A percentile compares a stretch with the other conserved stretches of the same genome.
phyloP scores from a whole-genome alignment of 2,888 invertebrate genomes.

The Blera fallax region DNA sequence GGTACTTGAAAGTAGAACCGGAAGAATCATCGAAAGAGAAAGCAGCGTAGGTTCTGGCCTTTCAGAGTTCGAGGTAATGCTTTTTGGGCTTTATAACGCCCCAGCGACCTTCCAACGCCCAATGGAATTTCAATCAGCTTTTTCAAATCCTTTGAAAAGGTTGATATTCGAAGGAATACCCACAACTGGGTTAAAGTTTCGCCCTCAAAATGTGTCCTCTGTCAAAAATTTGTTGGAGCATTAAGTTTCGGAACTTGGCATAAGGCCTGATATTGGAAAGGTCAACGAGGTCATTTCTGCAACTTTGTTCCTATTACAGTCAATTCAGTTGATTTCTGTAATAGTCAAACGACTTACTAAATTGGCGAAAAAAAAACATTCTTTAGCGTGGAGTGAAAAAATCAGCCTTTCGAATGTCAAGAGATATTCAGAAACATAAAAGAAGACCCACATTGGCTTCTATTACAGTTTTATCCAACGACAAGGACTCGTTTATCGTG shows the following conservation, averaged over 20 bases:
- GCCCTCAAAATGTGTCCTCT: not conserved
- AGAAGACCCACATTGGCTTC: not conserved
- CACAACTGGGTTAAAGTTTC: not conserved
- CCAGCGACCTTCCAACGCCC: not conserved
- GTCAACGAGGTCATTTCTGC: not conserved
- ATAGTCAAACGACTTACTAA: not conserved
- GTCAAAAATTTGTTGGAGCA: not conserved
- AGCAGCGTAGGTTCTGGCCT: no score
- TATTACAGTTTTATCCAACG: not conserved
- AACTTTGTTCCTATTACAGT: slow-evolving; percentile 3
- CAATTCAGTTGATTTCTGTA: slow-evolving; percentile 9
- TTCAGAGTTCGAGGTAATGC: not conserved
- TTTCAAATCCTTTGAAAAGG: not conserved
- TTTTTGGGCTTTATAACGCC: not conserved
- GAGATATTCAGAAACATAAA: not conserved
- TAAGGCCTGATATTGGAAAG: not conserved
- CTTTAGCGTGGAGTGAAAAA: not conserved
- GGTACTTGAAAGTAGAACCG: not conserved
- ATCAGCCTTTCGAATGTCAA: not conserved
- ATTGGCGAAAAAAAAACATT: not conserved
- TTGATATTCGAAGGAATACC: not conserved
- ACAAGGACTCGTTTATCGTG: not conserved
- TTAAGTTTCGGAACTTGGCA: not conserved
- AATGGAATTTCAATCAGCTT: not conserved
- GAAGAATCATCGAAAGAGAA: not conserved